phyloP scores from a whole-genome alignment of 2,888 invertebrate species.

The Heliconius ismenius region DNA sequence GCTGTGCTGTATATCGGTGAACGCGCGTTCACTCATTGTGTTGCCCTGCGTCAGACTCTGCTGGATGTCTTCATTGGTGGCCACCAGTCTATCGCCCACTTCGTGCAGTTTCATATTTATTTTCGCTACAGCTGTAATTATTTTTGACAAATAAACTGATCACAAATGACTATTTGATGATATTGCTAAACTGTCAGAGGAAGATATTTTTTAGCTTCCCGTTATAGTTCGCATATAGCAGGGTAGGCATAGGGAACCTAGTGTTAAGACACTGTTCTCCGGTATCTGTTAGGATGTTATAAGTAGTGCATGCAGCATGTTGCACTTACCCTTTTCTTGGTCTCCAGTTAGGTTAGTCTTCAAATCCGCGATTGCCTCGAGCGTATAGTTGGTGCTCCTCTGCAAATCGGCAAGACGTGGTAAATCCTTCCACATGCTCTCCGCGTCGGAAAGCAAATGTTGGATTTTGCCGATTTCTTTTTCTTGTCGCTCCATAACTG shows the following conservation, averaged over 20 bases:
- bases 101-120: conserved; percentile 80
- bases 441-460: conserved; percentile 67
- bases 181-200: background rate
- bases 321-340: conserved; percentile 71
- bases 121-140: conserved; percentile 58
- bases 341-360: conserved; percentile 72
- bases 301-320: background rate
- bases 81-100: conserved; percentile 72
- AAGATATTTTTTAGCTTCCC: background rate
- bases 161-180: background rate
- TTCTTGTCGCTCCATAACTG: conserved; percentile 76
- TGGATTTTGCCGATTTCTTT: conserved; percentile 69
- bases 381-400: conserved; percentile 83
- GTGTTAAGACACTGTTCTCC: too few species aligned
- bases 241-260: too few species aligned
- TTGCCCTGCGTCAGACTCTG: conserved; percentile 82
- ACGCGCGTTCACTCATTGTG: conserved; percentile 80
- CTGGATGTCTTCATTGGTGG: conserved; percentile 82
- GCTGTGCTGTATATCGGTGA: conserved; percentile 78
- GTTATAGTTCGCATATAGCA: too few species aligned
- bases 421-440: conserved; percentile 77
- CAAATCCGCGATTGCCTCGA: conserved; percentile 79
- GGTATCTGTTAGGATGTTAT: too few species aligned
- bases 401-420: conserved; percentile 80
- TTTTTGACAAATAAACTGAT: background rate